Conservation (phyloP, 2,113 vertebrate species). For the Gallinago jamesoni region DNA sequence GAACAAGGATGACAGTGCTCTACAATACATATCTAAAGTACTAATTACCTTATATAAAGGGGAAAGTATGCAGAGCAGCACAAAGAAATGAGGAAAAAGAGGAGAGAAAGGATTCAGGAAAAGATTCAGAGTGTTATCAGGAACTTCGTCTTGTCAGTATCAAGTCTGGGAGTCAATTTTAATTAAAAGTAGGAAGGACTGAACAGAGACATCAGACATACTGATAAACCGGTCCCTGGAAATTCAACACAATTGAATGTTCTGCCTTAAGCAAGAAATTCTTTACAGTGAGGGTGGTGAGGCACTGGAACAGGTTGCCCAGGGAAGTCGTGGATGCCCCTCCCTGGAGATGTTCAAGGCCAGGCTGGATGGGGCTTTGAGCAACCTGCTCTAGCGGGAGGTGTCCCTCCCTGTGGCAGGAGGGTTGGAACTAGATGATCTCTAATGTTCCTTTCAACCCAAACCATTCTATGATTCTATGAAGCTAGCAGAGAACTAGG, state of each 20-base stretch:
- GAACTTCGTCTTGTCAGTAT: not conserved
- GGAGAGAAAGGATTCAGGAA: not conserved
- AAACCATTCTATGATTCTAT: no score
- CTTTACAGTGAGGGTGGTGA: no score
- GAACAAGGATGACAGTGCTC: not conserved
- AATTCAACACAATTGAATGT: not conserved
- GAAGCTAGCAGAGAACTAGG: not conserved
- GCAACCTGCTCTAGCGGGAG: no score
- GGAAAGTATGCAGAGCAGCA: not conserved
- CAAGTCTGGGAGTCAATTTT: not conserved
- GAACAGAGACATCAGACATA: not conserved
- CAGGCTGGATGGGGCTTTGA: no score
- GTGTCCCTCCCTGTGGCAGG: no score
- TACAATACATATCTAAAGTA: not conserved
- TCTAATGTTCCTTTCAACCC: no score
- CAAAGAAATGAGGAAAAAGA: not conserved
- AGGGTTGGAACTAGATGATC: no score
- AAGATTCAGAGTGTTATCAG: not conserved
- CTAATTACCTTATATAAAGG: not conserved
- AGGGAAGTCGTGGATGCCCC: no score
- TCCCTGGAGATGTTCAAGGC: no score
- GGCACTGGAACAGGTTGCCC: no score
- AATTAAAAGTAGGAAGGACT: not conserved
- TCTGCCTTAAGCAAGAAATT: not conserved
- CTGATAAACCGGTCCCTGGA: not conserved